Base-by-base conservation (phyloP, 2,113 vertebrate genomes). In the Ancistrus triradiatus region DNA sequence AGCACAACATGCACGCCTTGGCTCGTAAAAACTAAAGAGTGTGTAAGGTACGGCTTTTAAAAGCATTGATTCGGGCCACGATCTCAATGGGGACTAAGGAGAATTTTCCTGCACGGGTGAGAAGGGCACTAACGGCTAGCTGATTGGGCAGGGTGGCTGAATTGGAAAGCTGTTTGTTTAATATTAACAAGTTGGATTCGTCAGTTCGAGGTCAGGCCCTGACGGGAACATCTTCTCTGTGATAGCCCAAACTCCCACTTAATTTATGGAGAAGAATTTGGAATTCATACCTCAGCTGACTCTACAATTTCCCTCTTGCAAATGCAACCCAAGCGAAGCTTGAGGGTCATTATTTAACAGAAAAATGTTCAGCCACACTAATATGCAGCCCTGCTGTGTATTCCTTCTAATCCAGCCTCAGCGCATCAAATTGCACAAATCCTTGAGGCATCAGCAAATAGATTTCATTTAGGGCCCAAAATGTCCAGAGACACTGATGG, bases 21-120 rank as follows among this genome's bases (percentile, higher is more conserved):
- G 86, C 90, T 92, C 87, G 90, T 90, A 90, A n/a, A n/a, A n/a
- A 89, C 82, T 83, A 87, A 89, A 90, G 88, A 85, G 85, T 80
- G 83, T 78, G 80, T 86, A 85, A 90, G 85, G 80, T 86, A 85
- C 89, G 85, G 85, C 85, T 89, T 90, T 91, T 91, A 90, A 90
- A 91, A 90, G 87, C 87, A 92, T 91, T 80, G 90, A 91, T 90
- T 88, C 76, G 40, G 72, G 78, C 77, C 74, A 13, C 75, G 82
- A 88, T 91, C n/a, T n/a, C 86, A 80, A 90, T 90, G 79, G 73
- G 82, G 84, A 85, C 87, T 74, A 75, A 86, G 78, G 77, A 43
- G 35, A 78, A 79, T 79, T 84, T 85, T 82, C 80, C 72, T 79
- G 79, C 83, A 85, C 80, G n/a, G 85, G 87, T 87, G 86, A 84